phyloP scores from a whole-genome alignment of 2,797 vertebrate genomes.

The Astyanax mexicanus region DNA sequence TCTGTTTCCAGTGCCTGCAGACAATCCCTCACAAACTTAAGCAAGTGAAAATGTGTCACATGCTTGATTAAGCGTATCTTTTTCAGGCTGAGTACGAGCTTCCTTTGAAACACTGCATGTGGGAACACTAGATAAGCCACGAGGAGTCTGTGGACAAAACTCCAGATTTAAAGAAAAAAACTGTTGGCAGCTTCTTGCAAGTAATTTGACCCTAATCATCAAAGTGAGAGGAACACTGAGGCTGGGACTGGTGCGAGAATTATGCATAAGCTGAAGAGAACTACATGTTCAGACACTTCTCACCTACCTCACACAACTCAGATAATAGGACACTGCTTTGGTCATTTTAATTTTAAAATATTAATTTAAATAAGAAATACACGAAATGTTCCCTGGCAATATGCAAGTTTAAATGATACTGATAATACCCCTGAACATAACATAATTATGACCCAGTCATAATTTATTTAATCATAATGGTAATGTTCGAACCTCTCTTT shows the following conservation, averaged over 20 bases:
- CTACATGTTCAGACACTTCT: background rate
- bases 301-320: background rate
- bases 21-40: slow-evolving; percentile 1
- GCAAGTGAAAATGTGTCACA: background rate
- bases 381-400: too few species aligned
- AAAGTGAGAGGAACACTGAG: background rate
- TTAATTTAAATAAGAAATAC: background rate
- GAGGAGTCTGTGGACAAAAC: background rate
- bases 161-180: background rate
- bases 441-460: too few species aligned
- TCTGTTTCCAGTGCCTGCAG: slow-evolving; percentile 20
- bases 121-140: slow-evolving; percentile 13
- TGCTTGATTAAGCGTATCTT: slow-evolving; percentile 12
- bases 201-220: background rate
- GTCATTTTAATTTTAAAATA: background rate
- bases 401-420: too few species aligned
- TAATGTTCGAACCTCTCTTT: too few species aligned
- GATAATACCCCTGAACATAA: too few species aligned
- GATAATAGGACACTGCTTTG: background rate
- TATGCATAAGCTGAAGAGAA: background rate
- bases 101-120: slow-evolving; percentile 8
- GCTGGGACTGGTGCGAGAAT: background rate
- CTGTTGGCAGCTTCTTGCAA: background rate
- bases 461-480: too few species aligned
- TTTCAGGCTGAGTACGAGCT: background rate